phyloP scores from a whole-genome alignment of 2,113 vertebrate species.

The Gasterosteus nipponicus region DNA sequence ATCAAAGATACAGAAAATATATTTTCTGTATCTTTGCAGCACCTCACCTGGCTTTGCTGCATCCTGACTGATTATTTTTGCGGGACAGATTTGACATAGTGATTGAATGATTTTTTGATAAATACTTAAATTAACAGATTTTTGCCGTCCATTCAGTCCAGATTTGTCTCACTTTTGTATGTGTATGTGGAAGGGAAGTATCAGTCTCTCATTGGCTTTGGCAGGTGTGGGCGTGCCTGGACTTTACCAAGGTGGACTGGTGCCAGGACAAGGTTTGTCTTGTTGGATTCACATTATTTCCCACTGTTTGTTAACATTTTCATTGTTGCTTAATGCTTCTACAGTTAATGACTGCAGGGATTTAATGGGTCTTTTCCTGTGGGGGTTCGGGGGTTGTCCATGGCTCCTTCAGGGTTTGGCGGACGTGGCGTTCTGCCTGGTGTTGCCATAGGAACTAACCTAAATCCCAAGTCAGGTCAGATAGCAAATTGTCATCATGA shows the following conservation, averaged over 20 bases:
- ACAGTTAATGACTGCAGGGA: not conserved
- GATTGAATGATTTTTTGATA: not conserved
- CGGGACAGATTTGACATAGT: not conserved
- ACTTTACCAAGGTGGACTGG: conserved; percentile 80
- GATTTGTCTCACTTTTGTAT: not conserved
- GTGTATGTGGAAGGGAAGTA: not conserved
- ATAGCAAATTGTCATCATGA: not conserved
- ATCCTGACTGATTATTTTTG: conserved; percentile 19
- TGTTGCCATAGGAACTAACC: conserved; percentile 89
- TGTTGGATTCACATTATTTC: conserved; percentile 15
- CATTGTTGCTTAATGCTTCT: not conserved
- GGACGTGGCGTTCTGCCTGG: conserved; percentile 94
- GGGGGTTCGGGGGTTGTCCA: not conserved
- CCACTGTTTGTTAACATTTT: not conserved
- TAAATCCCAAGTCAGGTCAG: conserved; percentile 87
- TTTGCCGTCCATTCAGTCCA: not conserved
- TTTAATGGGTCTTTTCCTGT: not conserved
- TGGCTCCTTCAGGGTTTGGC: conserved; percentile 80
- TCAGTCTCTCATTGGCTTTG: conserved; percentile 28
- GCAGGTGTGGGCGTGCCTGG: conserved; percentile 82
- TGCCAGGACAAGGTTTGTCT: conserved; percentile 78
- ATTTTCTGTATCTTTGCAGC: not conserved
- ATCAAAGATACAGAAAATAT: not conserved
- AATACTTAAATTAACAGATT: not conserved
- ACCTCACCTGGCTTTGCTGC: not conserved